Evolutionary conservation across 2,113 vertebrate genomes (phyloP).

Genomic region (Zosterops lateralis): DNA sequence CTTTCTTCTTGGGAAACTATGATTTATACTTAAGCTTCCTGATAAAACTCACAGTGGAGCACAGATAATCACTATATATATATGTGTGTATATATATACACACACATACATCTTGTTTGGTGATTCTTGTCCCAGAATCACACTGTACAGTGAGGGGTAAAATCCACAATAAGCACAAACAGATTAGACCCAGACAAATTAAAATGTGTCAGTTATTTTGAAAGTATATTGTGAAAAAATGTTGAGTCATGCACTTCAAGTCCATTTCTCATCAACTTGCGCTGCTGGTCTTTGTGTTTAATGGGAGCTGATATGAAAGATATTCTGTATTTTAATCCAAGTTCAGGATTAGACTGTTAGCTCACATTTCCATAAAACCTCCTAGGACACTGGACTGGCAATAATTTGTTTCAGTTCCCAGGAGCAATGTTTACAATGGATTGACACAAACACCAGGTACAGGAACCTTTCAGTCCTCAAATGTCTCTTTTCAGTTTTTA

Average conservation of each 20-base stretch:
- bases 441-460: not conserved
- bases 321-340: not conserved
- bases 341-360: not conserved
- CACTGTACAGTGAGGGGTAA: not conserved
- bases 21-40: not conserved
- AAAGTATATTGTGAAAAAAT: not conserved
- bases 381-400: not conserved
- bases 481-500: not conserved
- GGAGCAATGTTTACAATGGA: not conserved
- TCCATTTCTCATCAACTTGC: not conserved
- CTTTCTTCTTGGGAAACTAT: not conserved
- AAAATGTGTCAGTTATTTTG: not conserved
- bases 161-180: not conserved
- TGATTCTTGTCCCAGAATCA: not conserved
- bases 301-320: not conserved
- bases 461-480: not conserved
- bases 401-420: not conserved
- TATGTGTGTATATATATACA: too few relatives aligned
- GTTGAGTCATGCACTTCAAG: not conserved
- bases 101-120: not conserved
- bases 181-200: not conserved
- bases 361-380: not conserved
- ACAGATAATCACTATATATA: not conserved
- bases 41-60: not conserved
- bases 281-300: not conserved